Base-by-base conservation (phyloP, 35 echinoderm and acorn worm genomes). In the Apostichopus japonicus region DNA sequence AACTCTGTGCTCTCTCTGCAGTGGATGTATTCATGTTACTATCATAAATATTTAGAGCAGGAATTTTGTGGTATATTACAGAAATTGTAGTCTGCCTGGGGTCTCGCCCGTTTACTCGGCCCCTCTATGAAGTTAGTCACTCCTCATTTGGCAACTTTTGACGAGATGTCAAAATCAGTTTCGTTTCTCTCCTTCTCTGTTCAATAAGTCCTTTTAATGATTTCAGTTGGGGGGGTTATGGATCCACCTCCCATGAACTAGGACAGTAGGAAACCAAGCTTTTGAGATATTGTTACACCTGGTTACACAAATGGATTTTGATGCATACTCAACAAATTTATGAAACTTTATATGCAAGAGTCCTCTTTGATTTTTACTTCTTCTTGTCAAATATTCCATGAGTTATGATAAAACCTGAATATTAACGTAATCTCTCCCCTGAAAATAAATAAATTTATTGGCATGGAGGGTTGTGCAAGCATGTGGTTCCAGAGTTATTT, bases 131-230 rank as follows among this genome's bases (percentile, higher is more conserved):
- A 83, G 24, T 6, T 19, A 83, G 79, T 83, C 79, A 83, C 9
- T n/a, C 1, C 54, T 83, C 79, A 83, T 83, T 83, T 83, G 79
- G n/a, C 10, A 10, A 83, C 44, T 54, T 82, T 44, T 15, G 79
- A 83, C 79, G 54, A 54, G 79, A 54, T 54, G 79, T 83, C 79
- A 83, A 54, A 33, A 52, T 21, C 51, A n/a, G n/a, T 83, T n/a
- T 14, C 0, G 8, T 83, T 54, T 67, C 11, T 67, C 63, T 67
- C 63, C 63, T 44, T 67, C 63, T 67, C 63, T 0, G 63, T 11
- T 10, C 19, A 67, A 9, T 8, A 0, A 44, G 33, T 44, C 33
- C 0, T 44, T 44, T 44, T 67, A 10, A 67, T 67, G 4, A 67
- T 19, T 67, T 11, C 11, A 11, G 11, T 67, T 67, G 63, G 63